Evolutionary conservation across 2,797 vertebrate species (phyloP), one percentile per base, ranked within the genome.

Genomic region (Poecilia velifera): DNA sequence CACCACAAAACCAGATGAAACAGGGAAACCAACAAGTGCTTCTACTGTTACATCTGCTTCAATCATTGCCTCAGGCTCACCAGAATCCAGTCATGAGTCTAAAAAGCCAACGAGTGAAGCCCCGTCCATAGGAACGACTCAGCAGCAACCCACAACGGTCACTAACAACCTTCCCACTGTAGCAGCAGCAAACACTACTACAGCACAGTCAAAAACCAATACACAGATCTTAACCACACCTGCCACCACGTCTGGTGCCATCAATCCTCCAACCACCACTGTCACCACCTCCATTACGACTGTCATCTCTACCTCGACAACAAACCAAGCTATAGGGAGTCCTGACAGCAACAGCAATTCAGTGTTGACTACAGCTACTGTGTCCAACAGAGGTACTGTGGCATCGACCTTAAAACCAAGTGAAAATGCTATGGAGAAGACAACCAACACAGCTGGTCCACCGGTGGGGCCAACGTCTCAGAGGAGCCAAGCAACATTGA

Each of bases 61-160:
- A 68, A 0, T 3, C 9, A 6, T 0, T 4, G 6, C 3, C 64
- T 0, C 39, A 13, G 7, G 0, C 22, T 4, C 64, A 68, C 0
- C 20, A 28, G 0, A n/a, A n/a, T 57, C 25, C 53, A 57, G 53
- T 6, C 12, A 4, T 53, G 22, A 9, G 51, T 6, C 64, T 41
- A 10, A 12, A 41, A 68, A 20, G 34, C 6, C 36, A 68, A 68
- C 3, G 1, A 41, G 1, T 10, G 36, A 10, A 22, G 9, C 36
- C 31, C 31, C 31, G 31, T 31, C 31, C 31, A 31, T 31, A 41
- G 20, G 3, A 68, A 10, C 0, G 22, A 12, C 0, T 39, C 64
- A 41, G 22, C 18, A 41, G 18, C 20, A 39, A 68, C 2, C 20
- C 64, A 12, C 18, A 12, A 36, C 16, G 0, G 7, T 9, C 62